Percentiles rank a stretch among this genome's conserved stretches.
Evolutionary conservation across 2,797 vertebrate species (phyloP).

Genomic region (Propithecus deckenii): DNA sequence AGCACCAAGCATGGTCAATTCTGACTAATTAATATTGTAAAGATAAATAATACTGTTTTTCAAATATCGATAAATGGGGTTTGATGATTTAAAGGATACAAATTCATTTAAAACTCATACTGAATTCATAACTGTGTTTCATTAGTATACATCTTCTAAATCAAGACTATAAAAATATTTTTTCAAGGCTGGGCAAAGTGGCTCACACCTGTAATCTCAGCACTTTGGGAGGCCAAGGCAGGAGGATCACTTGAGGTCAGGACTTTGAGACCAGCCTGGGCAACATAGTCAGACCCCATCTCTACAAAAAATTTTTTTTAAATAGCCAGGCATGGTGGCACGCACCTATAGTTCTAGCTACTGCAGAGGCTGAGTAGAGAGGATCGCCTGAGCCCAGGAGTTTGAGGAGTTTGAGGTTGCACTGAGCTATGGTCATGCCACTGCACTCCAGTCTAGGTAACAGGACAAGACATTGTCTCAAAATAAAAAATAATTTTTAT

Average conservation of each 20-base stretch:
- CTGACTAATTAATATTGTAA: not conserved
- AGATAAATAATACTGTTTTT: not conserved
- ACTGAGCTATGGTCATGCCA: not conserved
- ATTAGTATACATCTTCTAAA: not conserved
- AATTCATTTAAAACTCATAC: not conserved
- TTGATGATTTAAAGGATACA: not conserved
- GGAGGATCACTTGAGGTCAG: not conserved
- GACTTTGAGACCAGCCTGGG: not conserved
- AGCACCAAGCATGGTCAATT: not conserved
- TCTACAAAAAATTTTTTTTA: not conserved
- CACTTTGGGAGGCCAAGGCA: not conserved
- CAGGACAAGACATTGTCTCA: not conserved
- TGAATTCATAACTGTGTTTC: not conserved
- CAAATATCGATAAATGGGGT: not conserved
- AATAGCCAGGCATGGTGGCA: not conserved
- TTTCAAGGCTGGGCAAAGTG: not conserved
- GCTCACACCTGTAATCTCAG: not conserved
- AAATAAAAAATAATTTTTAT: too few relatives aligned
- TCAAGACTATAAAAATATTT: not conserved
- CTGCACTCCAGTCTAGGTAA: not conserved
- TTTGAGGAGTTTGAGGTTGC: not conserved
- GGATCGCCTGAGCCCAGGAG: not conserved
- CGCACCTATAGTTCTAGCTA: not conserved
- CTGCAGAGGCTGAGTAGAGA: not conserved
- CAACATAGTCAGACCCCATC: not conserved